Conservation (phyloP, 2,797 vertebrate genomes). For the Chanos chanos region DNA sequence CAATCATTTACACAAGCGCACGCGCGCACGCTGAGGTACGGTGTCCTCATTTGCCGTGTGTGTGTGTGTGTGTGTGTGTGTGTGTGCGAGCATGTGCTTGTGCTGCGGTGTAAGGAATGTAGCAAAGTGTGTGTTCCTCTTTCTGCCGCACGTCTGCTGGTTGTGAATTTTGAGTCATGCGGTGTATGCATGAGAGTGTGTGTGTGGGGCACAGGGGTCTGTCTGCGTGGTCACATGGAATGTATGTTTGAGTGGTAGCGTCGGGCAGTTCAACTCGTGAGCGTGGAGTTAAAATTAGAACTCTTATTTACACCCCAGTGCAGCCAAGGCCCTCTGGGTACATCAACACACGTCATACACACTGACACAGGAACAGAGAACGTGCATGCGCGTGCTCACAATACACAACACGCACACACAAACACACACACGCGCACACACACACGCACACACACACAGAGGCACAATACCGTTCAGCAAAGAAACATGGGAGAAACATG, state of each 20-base stretch:
- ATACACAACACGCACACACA: no score
- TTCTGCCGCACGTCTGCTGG: neutral
- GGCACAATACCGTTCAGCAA: neutral
- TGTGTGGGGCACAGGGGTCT: neutral
- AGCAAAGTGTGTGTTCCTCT: neutral
- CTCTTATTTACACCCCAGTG: constrained; percentile 44
- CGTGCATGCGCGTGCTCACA: neutral
- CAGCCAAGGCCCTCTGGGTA: constrained; percentile 24
- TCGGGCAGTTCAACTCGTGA: constrained; percentile 29
- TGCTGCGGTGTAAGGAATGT: no score
- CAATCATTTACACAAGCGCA: no score
- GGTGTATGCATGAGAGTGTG: neutral
- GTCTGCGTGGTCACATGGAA: neutral
- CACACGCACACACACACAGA: constrained; percentile 13
- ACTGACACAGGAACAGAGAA: constrained; percentile 8
- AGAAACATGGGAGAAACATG: no score
- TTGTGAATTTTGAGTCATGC: neutral
- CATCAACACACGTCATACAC: neutral
- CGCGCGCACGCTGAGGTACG: neutral
- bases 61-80: neutral
- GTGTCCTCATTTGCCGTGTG: neutral
- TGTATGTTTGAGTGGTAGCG: constrained; percentile 2
- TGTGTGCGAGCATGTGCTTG: neutral
- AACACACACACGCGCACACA: constrained; percentile 23
- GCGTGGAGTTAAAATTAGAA: constrained; percentile 40